Conservation (phyloP, 2,888 invertebrate species). For the Catocala sponsa region DNA sequence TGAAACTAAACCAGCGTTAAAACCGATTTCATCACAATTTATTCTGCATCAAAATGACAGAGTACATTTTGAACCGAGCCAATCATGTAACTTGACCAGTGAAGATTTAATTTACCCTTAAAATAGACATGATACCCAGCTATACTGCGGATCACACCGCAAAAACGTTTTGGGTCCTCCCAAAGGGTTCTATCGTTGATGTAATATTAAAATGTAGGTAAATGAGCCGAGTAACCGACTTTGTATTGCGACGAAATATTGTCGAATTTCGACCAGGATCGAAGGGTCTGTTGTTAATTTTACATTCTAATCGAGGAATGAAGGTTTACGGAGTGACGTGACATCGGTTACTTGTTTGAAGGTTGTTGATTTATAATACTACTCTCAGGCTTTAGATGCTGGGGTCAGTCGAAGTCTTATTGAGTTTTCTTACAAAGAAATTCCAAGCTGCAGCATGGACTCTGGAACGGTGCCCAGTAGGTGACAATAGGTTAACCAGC, state of each 20-base stretch:
- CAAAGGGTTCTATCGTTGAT: slow-evolving; percentile 38
- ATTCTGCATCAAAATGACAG: slow-evolving; percentile 24
- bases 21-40: background rate
- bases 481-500: too few species aligned
- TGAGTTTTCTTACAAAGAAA: too few species aligned
- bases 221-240: slow-evolving; percentile 38
- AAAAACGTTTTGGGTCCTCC: slow-evolving; percentile 54
- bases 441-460: too few species aligned
- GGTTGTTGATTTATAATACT: too few species aligned
- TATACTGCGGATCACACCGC: slow-evolving; percentile 44
- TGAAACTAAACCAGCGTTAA: too few species aligned
- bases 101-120: slow-evolving; percentile 53
- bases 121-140: slow-evolving; percentile 41
- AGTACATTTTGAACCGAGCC: slow-evolving; percentile 27
- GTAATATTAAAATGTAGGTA: slow-evolving; percentile 53
- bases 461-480: too few species aligned
- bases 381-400: too few species aligned
- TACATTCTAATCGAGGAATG: background rate
- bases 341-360: too few species aligned
- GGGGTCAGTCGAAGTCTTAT: too few species aligned
- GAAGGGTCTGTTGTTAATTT: slow-evolving; percentile 15
- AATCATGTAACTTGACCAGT: slow-evolving; percentile 29
- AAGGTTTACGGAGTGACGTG: too few species aligned
- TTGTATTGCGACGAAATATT: slow-evolving; percentile 10
- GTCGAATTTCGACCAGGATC: slow-evolving; percentile 16